phyloP scores from a whole-genome alignment of 1,140 invertebrate species.

The Vollenhovia emeryi region DNA sequence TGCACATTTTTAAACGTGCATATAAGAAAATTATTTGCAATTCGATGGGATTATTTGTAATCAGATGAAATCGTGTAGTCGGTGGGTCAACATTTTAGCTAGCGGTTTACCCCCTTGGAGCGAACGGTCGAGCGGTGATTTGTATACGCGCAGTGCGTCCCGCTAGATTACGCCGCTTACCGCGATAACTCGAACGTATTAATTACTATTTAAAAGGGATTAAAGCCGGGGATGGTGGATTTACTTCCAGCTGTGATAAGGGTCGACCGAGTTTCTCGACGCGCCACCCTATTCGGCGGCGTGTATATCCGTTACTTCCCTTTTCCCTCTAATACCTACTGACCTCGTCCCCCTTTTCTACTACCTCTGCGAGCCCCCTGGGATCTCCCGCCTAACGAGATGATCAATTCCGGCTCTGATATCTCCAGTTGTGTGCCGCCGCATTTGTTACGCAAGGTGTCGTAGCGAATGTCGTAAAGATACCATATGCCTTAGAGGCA shows the following conservation, averaged over 20 bases:
- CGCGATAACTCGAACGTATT: slow-evolving; percentile 74
- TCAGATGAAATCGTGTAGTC: too few species aligned
- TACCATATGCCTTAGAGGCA: too few species aligned
- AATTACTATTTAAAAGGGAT: slow-evolving; percentile 79
- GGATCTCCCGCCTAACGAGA: slow-evolving; percentile 34
- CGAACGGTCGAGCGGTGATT: not conserved
- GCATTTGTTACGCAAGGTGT: not conserved
- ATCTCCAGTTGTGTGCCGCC: not conserved
- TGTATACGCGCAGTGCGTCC: not conserved
- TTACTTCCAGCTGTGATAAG: slow-evolving; percentile 74
- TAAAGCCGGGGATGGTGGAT: slow-evolving; percentile 69
- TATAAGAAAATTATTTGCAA: too few species aligned
- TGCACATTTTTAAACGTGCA: too few species aligned
- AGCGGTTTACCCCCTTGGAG: too few species aligned
- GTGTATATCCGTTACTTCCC: slow-evolving; percentile 24
- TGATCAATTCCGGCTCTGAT: slow-evolving; percentile 36
- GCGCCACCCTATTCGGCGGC: not conserved
- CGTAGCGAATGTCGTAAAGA: too few species aligned
- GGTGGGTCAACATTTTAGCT: too few species aligned
- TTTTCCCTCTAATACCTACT: slow-evolving; percentile 39
- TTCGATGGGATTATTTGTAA: too few species aligned
- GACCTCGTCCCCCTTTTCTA: slow-evolving; percentile 35
- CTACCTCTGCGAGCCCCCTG: slow-evolving; percentile 27
- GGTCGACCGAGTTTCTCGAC: slow-evolving; percentile 64
- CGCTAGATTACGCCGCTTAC: slow-evolving; percentile 71